phyloP scores from a whole-genome alignment of 1,140 invertebrate species.

The Hypothenemus hampei region DNA sequence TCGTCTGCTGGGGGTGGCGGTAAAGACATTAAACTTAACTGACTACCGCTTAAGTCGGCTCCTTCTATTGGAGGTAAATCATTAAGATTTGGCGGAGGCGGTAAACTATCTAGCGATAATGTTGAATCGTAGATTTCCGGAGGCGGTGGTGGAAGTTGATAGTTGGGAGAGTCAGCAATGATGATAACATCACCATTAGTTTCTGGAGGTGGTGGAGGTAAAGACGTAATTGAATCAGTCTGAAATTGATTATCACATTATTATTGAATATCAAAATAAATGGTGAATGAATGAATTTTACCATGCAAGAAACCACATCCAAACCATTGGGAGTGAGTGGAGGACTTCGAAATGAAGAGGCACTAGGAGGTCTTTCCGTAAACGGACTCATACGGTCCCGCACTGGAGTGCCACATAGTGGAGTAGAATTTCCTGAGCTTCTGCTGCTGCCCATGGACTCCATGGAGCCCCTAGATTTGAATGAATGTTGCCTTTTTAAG shows the following conservation, averaged over 20 bases:
- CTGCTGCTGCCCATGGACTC: constrained; percentile 41
- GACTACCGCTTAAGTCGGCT: constrained; percentile 61
- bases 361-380: constrained; percentile 42
- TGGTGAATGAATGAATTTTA: constrained; percentile 28
- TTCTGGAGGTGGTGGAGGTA: constrained; percentile 53
- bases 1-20: constrained; percentile 58
- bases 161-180: constrained; percentile 34
- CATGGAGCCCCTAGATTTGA: constrained; percentile 39
- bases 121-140: constrained; percentile 67
- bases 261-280: neutral
- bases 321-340: constrained; percentile 39
- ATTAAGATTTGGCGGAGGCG: constrained; percentile 68
- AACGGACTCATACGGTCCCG: constrained; percentile 49
- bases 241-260: constrained; percentile 26
- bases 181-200: constrained; percentile 46
- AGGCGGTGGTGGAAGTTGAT: constrained; percentile 56
- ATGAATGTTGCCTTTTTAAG: constrained; percentile 51
- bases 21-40: constrained; percentile 59
- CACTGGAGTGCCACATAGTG: constrained; percentile 51
- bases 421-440: constrained; percentile 49
- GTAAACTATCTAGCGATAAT: constrained; percentile 68
- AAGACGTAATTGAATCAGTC: constrained; percentile 53
- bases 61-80: constrained; percentile 55
- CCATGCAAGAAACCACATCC: constrained; percentile 45
- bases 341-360: constrained; percentile 47